These are phyloP conservation scores for Argyrosomus japonicus DNA, from an alignment of 2,113 vertebrate species.

Conservation along the genomic window DNA sequence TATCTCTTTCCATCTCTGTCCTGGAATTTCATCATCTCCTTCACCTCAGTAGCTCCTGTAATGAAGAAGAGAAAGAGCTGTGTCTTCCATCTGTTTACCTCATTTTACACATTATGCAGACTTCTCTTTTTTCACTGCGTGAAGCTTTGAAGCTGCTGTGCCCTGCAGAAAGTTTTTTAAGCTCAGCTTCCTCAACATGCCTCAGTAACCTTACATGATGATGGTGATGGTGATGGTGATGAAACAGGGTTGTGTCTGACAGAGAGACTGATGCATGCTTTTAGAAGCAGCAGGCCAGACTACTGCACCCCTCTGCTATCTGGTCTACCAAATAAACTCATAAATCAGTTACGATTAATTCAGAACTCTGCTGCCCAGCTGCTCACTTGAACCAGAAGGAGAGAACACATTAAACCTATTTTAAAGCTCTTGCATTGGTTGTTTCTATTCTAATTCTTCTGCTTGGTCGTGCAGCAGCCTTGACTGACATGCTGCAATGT, in stretches of 20 bases:
- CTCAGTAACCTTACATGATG: neutral
- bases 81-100: conserved; percentile 16
- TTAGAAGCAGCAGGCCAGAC: neutral
- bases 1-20: neutral
- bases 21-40: conserved; percentile 41
- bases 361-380: neutral
- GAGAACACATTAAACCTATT: neutral
- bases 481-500: neutral
- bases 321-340: neutral
- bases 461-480: neutral
- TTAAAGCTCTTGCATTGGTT: neutral
- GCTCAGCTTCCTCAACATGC: neutral
- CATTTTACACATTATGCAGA: conserved; percentile 35
- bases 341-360: neutral
- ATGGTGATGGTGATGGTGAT: neutral
- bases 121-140: neutral
- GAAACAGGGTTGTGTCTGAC: neutral
- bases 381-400: neutral
- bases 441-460: neutral
- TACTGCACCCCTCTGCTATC: neutral
- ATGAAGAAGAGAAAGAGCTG: neutral
- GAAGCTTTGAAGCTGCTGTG: conserved; percentile 47
- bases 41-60: neutral
- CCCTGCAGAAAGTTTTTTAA: conserved; percentile 34
- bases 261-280: neutral